Base-by-base conservation (phyloP, 2,113 vertebrate species). In the Sarotherodon lohbergeri region DNA sequence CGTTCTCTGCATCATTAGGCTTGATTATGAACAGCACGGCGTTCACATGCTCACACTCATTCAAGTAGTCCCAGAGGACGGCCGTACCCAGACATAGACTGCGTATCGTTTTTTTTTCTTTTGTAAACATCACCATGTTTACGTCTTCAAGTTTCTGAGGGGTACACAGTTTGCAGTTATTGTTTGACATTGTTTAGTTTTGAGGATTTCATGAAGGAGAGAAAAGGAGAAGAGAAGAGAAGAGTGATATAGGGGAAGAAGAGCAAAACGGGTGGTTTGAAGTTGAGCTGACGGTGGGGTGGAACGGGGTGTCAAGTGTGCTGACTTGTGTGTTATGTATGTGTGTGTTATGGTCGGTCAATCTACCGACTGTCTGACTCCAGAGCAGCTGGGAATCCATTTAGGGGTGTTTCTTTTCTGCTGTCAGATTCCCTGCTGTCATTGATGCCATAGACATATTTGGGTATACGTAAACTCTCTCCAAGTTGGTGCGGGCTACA, bases 331-430 rank as follows among this genome's bases (percentile, higher is more conserved):
- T 68, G 24, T 82, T 68, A 39, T 68, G 34, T 39, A 22, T 39
- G 59, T 88, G 85, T 86, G 85, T 80, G 88, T 90, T 84, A n/a
- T 29, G 63, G 78, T 84, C 13, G 29, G n/a, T 24, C 85, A 36
- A 82, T 86, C 88, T 46, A 85, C 71, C 90, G 94, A 90, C 96
- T 83, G 78, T 66, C 89, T 93, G 96, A 88, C 95, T 95, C 94
- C 93, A 80, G 41, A 89, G 94, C 96, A 96, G 95, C 96, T 96
- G 95, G 90, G 94, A 95, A 96, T 95, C 86, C 87, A 81, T 89
- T 95, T 91, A 93, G 82, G 9, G 87, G 89, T 88, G 93, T 93
- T 95, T 92, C 89, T 95, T 93, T 95, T 90, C 89, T 88, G 78
- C 93, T 83, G 91, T 84, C 88, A 91, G 91, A 95, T 94, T 95